Evolutionary conservation across 1,140 invertebrate species (phyloP).

Genomic region (Pseudomyrmex concolor): DNA sequence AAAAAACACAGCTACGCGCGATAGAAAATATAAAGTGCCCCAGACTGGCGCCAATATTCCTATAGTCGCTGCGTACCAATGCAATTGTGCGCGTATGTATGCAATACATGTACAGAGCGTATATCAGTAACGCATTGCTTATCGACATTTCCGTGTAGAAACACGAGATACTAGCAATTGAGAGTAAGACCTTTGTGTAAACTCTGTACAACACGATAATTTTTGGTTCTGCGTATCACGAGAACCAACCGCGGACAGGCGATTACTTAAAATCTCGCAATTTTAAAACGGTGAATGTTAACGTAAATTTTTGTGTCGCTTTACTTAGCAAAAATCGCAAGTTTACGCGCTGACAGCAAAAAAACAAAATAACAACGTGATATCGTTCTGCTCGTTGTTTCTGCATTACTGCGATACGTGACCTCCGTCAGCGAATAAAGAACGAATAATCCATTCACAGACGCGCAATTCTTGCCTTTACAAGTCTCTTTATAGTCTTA

Average conservation of each 20-base stretch:
- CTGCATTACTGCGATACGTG: conserved; percentile 1
- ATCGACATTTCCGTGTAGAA: conserved; percentile 60
- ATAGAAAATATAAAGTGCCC: conserved; percentile 39
- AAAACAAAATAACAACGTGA: neutral
- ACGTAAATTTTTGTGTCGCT: neutral
- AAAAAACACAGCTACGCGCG: neutral
- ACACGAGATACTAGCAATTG: conserved; percentile 29
- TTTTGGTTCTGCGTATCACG: conserved; percentile 4
- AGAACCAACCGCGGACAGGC: neutral
- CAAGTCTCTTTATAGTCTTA: conserved; percentile 40
- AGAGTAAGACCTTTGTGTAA: neutral
- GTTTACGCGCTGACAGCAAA: neutral
- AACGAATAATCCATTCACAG: conserved; percentile 9
- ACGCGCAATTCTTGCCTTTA: conserved; percentile 9
- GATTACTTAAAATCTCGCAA: conserved; percentile 16
- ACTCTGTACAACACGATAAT: conserved; percentile 8
- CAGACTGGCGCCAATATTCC: conserved; percentile 51
- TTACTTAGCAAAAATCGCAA: neutral
- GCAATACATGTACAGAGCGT: neutral
- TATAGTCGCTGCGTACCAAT: neutral
- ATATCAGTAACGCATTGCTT: conserved; percentile 27
- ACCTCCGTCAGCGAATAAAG: conserved; percentile 15
- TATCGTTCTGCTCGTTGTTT: too few relatives aligned
- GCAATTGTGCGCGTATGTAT: neutral
- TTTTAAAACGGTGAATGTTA: conserved; percentile 19